Evolutionary conservation across 2,888 invertebrate genomes (phyloP).

Genomic region (Melipona beecheii): DNA sequence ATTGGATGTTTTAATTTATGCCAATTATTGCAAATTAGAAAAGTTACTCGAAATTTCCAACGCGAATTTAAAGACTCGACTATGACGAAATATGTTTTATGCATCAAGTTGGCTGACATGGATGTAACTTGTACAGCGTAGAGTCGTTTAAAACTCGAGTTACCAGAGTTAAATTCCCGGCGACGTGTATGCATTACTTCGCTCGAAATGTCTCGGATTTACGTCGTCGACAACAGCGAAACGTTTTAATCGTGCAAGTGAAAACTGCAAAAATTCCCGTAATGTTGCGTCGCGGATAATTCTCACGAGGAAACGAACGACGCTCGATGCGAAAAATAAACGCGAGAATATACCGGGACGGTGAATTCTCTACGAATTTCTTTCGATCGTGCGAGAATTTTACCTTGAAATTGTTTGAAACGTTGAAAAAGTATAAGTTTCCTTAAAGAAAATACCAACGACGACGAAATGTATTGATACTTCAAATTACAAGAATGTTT

Average conservation of each 20-base stretch:
- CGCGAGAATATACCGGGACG: not conserved
- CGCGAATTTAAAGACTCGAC: not conserved
- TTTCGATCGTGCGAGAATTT: too few relatives aligned
- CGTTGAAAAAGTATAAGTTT: too few relatives aligned
- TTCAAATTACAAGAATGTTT: too few relatives aligned
- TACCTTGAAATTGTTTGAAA: too few relatives aligned
- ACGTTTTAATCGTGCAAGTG: not conserved
- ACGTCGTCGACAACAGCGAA: not conserved
- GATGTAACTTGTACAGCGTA: slow-evolving; percentile 4
- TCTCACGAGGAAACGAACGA: not conserved
- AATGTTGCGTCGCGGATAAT: not conserved
- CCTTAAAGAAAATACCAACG: too few relatives aligned
- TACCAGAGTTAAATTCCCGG: not conserved
- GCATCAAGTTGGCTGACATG: not conserved
- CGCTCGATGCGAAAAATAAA: not conserved
- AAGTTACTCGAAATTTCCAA: not conserved
- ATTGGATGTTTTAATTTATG: not conserved
- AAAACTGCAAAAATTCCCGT: slow-evolving; percentile 2
- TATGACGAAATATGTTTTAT: slow-evolving; percentile 7
- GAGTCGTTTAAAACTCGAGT: slow-evolving; percentile 10
- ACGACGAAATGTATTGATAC: too few relatives aligned
- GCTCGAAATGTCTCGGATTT: not conserved
- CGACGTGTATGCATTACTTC: slow-evolving; percentile 1
- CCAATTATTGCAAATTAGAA: not conserved
- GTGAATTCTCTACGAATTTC: not conserved